phyloP scores from a whole-genome alignment of 2,797 vertebrate genomes.

The Heliangelus exortis region DNA sequence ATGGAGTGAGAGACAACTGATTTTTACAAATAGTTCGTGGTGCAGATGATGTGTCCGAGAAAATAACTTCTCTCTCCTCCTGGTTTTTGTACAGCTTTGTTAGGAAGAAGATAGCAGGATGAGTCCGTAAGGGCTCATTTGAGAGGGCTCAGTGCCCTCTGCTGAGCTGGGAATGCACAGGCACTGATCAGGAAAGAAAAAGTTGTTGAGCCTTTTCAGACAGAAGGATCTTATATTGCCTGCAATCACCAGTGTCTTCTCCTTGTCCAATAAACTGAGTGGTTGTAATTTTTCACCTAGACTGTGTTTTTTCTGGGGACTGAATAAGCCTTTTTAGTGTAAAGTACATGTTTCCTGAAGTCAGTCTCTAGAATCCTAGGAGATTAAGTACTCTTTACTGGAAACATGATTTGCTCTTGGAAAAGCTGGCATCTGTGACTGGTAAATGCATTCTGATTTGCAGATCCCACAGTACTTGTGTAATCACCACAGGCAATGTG shows the following conservation, averaged over 20 bases:
- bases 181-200: background rate
- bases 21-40: background rate
- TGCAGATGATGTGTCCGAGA: background rate
- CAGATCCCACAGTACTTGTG: background rate
- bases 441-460: background rate
- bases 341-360: background rate
- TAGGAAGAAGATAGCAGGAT: background rate
- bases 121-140: background rate
- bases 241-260: background rate
- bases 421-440: background rate
- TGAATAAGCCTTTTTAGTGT: background rate
- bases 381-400: background rate
- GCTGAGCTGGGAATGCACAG: constrained; percentile 3
- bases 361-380: background rate
- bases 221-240: background rate
- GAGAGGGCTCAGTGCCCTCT: background rate
- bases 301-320: background rate
- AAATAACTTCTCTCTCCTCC: background rate
- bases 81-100: background rate
- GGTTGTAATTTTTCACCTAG: background rate
- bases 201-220: background rate
- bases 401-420: background rate
- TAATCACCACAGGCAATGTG: background rate
- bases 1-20: background rate
- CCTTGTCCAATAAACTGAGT: background rate